Evolutionary conservation across 2,113 vertebrate genomes (phyloP).

Genomic region (Emydocephalus ijimae): DNA sequence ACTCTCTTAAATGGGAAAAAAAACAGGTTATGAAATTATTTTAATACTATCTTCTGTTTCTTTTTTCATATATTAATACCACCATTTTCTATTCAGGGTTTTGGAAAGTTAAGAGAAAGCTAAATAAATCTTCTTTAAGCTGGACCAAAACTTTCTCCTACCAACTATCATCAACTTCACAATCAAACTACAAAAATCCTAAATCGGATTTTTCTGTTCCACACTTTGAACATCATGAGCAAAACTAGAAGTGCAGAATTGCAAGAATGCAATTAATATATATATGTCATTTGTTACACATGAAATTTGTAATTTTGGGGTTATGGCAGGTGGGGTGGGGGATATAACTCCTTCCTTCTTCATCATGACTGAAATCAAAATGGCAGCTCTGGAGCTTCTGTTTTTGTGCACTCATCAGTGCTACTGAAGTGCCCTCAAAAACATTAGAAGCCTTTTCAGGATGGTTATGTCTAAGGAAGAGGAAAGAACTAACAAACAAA

Average conservation of each 20-base stretch:
- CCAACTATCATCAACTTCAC: background rate
- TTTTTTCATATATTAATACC: conserved; percentile 34
- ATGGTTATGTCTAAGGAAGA: background rate
- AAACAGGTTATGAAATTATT: conserved; percentile 22
- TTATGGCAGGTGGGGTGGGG: background rate
- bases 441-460: background rate
- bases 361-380: background rate
- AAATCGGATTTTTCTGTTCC: background rate
- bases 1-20: conserved; percentile 31
- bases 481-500: background rate
- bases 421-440: background rate
- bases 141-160: background rate
- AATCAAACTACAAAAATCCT: background rate
- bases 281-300: background rate
- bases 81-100: conserved; percentile 15
- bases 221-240: background rate
- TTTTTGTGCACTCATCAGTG: background rate
- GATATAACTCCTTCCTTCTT: background rate
- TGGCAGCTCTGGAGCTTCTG: background rate
- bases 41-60: background rate
- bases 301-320: background rate
- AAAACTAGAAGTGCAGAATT: background rate
- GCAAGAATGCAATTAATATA: background rate
- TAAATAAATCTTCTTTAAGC: background rate
- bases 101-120: conserved; percentile 26